Base-by-base conservation (phyloP, 2,888 invertebrate species). In the Clistopyga incitator region DNA sequence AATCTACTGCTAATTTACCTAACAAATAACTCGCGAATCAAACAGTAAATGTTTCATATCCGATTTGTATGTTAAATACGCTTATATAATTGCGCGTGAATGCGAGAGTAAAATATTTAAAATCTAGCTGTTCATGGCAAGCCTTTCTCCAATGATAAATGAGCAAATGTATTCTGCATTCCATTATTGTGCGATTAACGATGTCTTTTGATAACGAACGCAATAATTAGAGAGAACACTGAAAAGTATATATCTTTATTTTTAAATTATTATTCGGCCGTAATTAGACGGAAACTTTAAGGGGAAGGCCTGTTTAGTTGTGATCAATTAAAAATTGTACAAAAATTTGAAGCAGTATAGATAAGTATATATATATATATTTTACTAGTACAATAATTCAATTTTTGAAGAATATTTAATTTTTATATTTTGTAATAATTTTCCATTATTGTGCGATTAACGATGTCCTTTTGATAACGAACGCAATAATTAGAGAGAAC, bases 391-490 rank as follows among this genome's bases (percentile, higher is more conserved):
- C 42, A 42, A 42, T 42, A 6, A 11, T 42, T 42, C 13, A 42
- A 29, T 42, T 6, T 42, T 42, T 8, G 13, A 42, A 42, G 8
- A 42, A 42, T 11, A 42, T 45, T 6, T 8, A 8, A 45, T 45
- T 45, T 45, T 45, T 45, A 1, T 3, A 45, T 13, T n/a, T n/a
- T n/a, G n/a, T n/a, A n/a, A n/a, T n/a, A n/a, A n/a, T n/a, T n/a
- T 61, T 15, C 34, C 59, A n/a, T 59, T 59, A 59, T 25, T 15
- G 59, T 34, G 34, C n/a, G 6, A n/a, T 61, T 34, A 8, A n/a
- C 59, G 15, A 34, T 61, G 38, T 64, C n/a, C n/a, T 38, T 3
- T 64, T 64, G 64, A 34, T 34, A 61, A n/a, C n/a, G 34, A 34
- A 15, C 10, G 2, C 34, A 18, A 61, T n/a, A n/a, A 34, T 34